Evolutionary conservation across 2,797 vertebrate species (phyloP).

Genomic region (Pseudochromis fuscus): DNA sequence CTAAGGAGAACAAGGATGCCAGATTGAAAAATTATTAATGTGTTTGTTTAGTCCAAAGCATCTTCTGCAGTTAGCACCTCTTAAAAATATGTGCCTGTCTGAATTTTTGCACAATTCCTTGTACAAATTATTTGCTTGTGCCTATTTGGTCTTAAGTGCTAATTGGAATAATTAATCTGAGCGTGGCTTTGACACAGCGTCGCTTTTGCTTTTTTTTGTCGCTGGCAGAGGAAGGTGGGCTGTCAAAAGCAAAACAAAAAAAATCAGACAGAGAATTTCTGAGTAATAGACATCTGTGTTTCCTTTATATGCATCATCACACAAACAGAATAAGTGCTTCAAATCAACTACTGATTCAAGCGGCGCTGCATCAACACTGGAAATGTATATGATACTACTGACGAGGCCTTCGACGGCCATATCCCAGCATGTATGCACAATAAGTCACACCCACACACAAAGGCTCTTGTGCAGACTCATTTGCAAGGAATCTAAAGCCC

Average conservation of each 20-base stretch:
- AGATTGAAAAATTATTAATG: background rate
- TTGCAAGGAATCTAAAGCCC: slow-evolving; percentile 1
- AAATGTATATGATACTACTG: slow-evolving; percentile 37
- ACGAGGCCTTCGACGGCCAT: slow-evolving; percentile 22
- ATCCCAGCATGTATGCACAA: slow-evolving; percentile 34
- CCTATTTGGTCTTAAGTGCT: background rate
- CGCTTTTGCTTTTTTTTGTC: slow-evolving; percentile 1
- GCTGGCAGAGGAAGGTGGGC: background rate
- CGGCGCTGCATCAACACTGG: slow-evolving; percentile 31
- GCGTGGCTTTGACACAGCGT: background rate
- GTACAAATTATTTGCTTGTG: background rate
- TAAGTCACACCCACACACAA: slow-evolving; percentile 33
- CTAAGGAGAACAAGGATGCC: background rate
- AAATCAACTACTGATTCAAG: slow-evolving; percentile 31
- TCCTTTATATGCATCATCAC: background rate
- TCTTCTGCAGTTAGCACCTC: too few species aligned
- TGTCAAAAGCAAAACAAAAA: background rate
- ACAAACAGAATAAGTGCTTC: slow-evolving; percentile 12
- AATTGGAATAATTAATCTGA: background rate
- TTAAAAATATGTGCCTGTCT: background rate
- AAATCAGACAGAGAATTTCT: slow-evolving; percentile 8
- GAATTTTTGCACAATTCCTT: background rate
- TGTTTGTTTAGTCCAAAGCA: background rate
- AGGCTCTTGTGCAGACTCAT: slow-evolving; percentile 27
- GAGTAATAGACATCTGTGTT: background rate